A percentile compares a stretch with the other conserved stretches of the same genome.
phyloP scores from a whole-genome alignment of 53 echinoderm and acorn worm species.

The Hippasteria phrygiana region DNA sequence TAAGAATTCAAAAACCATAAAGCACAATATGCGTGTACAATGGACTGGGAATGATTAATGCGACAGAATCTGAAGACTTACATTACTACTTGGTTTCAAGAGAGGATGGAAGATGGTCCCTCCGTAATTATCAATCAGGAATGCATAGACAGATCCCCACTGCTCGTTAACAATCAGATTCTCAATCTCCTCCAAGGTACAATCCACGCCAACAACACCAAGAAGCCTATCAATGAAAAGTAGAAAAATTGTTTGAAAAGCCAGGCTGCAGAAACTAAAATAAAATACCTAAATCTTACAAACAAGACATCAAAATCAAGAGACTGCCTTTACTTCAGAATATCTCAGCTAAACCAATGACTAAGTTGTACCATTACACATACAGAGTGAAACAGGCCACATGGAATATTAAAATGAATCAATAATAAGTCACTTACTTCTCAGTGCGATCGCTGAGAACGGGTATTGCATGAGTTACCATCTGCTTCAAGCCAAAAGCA shows the following conservation, averaged over 20 bases:
- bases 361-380: too few species aligned
- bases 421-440: constrained; percentile 55
- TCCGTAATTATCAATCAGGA: constrained; percentile 96
- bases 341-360: too few species aligned
- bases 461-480: constrained; percentile 96
- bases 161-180: constrained; percentile 89
- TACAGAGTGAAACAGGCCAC: too few species aligned
- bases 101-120: constrained; percentile 97
- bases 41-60: background rate
- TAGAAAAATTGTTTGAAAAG: too few species aligned
- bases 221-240: constrained; percentile 75
- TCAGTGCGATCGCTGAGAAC: constrained; percentile 83
- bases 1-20: too few species aligned
- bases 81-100: constrained; percentile 93
- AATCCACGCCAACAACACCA: constrained; percentile 96
- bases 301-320: too few species aligned
- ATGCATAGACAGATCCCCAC: constrained; percentile 98
- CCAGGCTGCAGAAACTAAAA: too few species aligned
- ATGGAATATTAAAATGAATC: background rate
- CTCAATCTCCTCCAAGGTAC: constrained; percentile 97
- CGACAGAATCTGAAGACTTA: constrained; percentile 32
- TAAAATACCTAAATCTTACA: too few species aligned
- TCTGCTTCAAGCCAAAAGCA: constrained; percentile 94
- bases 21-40: background rate
- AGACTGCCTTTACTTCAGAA: too few species aligned